Conservation (phyloP, 2,797 vertebrate genomes). For the Sciaenops ocellatus region DNA sequence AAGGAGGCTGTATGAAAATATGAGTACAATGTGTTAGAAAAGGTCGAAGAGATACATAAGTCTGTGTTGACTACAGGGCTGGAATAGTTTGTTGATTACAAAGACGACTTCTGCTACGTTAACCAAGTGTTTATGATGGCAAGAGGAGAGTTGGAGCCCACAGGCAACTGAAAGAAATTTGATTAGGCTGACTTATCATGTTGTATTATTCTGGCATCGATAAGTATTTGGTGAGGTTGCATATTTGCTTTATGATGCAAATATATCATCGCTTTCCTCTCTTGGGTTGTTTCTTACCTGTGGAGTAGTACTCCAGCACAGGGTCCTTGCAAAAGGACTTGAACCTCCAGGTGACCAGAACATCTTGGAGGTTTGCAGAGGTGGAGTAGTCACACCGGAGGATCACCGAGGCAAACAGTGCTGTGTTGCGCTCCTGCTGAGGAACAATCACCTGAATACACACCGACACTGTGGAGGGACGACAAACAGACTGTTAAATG, state of each 20-base stretch:
- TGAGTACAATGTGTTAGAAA: neutral
- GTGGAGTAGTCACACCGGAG: constrained; percentile 95
- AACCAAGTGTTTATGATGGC: neutral
- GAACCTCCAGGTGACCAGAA: constrained; percentile 94
- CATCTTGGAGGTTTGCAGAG: constrained; percentile 89
- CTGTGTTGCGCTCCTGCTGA: constrained; percentile 73
- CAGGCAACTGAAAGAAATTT: neutral
- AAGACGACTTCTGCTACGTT: neutral
- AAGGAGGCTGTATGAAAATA: neutral
- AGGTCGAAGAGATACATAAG: neutral
- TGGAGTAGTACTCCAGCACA: constrained; percentile 93
- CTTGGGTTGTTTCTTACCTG: constrained; percentile 80
- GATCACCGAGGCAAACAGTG: constrained; percentile 87
- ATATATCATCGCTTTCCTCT: neutral
- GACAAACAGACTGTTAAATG: constrained; percentile 32
- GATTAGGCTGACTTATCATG: neutral
- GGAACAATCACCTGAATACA: constrained; percentile 79
- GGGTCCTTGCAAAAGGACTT: constrained; percentile 98
- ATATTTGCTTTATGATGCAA: neutral
- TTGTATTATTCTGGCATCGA: too few species aligned
- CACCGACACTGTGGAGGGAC: constrained; percentile 62
- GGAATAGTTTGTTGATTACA: neutral
- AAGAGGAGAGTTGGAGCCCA: neutral
- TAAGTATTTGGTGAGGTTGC: too few species aligned
- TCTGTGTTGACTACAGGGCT: neutral